Base-by-base conservation (phyloP, 2,888 invertebrate genomes). In the Standfussiana lucernea region DNA sequence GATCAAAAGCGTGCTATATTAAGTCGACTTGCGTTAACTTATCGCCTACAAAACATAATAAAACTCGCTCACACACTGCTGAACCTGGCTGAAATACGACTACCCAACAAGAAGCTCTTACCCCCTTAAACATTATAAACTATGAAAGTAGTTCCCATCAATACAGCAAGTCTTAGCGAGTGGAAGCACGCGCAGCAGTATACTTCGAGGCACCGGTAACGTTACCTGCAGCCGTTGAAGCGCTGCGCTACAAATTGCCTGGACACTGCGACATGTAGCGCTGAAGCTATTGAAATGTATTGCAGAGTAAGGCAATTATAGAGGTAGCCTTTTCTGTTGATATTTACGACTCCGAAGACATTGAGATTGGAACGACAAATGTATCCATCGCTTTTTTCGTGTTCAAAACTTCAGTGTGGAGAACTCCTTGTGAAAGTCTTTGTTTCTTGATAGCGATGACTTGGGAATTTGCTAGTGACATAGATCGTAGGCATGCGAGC, bases 161-260 rank as follows among this genome's bases (percentile, higher is more conserved):
- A 77, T 80, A 83, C 35, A n/a, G 24, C 42, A 18, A 42, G 64
- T 56, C 64, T 71, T 84, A 75, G 65, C 42, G 13, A 75, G 66
- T 84, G 15, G n/a, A 56, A 42, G 53, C 82, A 86, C 79, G 79
- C 72, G 61, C 77, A 71, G 50, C 56, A 50, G 62, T 73, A 65
- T 73, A 73, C 61, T 40, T 42, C 24, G 24, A 77, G 50, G 28
- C 35, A 32, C 21, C 21, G 59, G 75, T 84, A 87, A 83, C 61
- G 71, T 75, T 75, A 77, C 85, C 84, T 84, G 81, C 32, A 65
- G 75, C 62, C 75, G 77, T 78, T 86, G 81, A 32, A 68, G 77
- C 69, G 82, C 79, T 75, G 79, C 75, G 72, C 82, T 86, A 90
- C 91, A 91, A 93, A 93, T 93, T 91, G 89, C 77, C 83, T 88